Evolutionary conservation across 2,797 vertebrate genomes (phyloP).

Genomic region (Catharus ustulatus): DNA sequence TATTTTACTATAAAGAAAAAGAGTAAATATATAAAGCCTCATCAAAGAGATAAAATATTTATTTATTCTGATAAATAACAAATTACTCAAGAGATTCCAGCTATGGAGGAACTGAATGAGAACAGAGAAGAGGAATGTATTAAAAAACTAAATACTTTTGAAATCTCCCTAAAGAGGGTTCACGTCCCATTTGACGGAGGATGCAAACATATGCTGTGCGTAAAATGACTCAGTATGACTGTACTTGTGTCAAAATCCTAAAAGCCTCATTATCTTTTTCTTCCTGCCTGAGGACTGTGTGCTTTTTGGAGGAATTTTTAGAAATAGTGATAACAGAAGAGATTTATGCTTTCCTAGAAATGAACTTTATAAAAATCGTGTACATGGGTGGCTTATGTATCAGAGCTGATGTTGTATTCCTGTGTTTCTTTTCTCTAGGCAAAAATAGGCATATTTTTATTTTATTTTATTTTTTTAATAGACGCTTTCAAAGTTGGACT

Average conservation of each 20-base stretch:
- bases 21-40: not conserved
- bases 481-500: not conserved
- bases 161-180: not conserved
- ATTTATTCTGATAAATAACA: not conserved
- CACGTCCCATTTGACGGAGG: not conserved
- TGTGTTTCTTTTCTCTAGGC: not conserved
- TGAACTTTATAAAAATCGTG: not conserved
- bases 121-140: not conserved
- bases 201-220: not conserved
- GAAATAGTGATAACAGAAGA: not conserved
- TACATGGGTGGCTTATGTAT: not conserved
- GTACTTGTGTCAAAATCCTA: not conserved
- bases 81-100: not conserved
- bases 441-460: not conserved
- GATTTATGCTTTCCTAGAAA: not conserved
- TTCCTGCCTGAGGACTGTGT: fast-evolving
- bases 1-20: not conserved
- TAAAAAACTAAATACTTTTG: not conserved
- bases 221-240: not conserved
- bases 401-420: not conserved
- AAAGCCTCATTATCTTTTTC: not conserved
- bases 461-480: not conserved
- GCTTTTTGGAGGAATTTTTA: not conserved
- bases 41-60: not conserved
- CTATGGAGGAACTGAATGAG: not conserved